These are phyloP conservation scores for Netelia melanura DNA, from an alignment of 2,888 invertebrate genomes.

Conservation along the genomic window DNA sequence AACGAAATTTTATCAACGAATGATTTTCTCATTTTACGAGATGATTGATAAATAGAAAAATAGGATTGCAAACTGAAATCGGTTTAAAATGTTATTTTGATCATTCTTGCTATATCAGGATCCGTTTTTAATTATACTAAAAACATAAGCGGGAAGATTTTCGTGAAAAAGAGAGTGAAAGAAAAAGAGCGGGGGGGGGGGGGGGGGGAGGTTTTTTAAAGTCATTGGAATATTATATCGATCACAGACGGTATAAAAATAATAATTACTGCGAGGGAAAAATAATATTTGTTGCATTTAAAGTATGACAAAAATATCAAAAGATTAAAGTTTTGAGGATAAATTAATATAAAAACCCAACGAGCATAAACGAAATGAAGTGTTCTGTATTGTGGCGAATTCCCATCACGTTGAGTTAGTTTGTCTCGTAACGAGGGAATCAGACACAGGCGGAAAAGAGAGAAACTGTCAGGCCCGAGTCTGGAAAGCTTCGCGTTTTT, in stretches of 20 bases:
- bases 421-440: constrained; percentile 40
- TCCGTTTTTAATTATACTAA: no score
- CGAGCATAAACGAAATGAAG: not conserved
- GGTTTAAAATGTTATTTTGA: no score
- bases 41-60: no score
- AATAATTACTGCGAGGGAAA: not conserved
- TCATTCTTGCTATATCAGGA: no score
- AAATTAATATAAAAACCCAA: not conserved
- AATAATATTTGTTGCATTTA: not conserved
- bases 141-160: not conserved
- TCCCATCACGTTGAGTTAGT: constrained; percentile 55
- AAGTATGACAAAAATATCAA: not conserved
- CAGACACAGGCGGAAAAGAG: constrained; percentile 1
- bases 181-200: not conserved
- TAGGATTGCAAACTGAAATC: no score
- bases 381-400: constrained; percentile 30
- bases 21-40: not conserved
- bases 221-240: not conserved
- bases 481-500: constrained; percentile 40
- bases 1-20: not conserved
- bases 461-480: constrained; percentile 7
- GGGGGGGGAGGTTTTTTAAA: no score
- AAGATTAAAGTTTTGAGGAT: not conserved
- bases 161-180: not conserved
- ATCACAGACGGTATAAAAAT: not conserved